A percentile compares a stretch with the other conserved stretches of the same genome.
Evolutionary conservation across 2,797 vertebrate genomes (phyloP).

Genomic region (Leptodactylus fallax): DNA sequence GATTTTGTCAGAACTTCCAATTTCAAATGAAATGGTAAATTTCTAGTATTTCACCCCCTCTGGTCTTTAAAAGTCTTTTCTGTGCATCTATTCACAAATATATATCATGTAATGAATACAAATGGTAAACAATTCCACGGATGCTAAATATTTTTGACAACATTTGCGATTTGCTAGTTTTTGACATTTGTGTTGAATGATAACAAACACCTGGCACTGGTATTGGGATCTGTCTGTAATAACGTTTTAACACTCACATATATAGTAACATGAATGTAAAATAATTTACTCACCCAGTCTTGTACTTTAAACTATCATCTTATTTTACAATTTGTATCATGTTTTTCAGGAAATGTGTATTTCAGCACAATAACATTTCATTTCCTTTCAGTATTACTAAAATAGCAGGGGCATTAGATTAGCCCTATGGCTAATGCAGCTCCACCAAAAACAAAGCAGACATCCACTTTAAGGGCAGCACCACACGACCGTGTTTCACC

Average conservation of each 20-base stretch:
- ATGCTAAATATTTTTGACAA: conserved; percentile 38
- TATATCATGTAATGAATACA: conserved; percentile 31
- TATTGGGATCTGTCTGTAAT: conserved; percentile 14
- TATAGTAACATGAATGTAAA: background rate
- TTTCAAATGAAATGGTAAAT: conserved; percentile 6
- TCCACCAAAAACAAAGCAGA: too few species aligned
- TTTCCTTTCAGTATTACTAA: too few species aligned
- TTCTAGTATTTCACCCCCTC: background rate
- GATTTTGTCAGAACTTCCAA: background rate
- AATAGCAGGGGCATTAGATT: too few species aligned
- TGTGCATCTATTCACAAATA: conserved; percentile 1
- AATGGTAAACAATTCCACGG: conserved; percentile 6
- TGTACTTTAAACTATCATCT: background rate
- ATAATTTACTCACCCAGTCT: background rate
- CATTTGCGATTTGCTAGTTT: conserved; percentile 28
- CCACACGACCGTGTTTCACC: too few species aligned
- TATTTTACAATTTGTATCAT: too few species aligned
- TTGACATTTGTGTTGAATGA: conserved; percentile 46
- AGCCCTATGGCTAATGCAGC: too few species aligned
- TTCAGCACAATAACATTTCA: too few species aligned
- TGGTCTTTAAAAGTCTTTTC: conserved; percentile 17
- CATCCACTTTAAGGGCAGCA: too few species aligned
- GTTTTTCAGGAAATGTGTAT: too few species aligned
- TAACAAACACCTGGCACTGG: conserved; percentile 46
- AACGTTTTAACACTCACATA: conserved; percentile 9